Base-by-base conservation (phyloP, 2,888 invertebrate genomes). In the Amphipoea oculea region DNA sequence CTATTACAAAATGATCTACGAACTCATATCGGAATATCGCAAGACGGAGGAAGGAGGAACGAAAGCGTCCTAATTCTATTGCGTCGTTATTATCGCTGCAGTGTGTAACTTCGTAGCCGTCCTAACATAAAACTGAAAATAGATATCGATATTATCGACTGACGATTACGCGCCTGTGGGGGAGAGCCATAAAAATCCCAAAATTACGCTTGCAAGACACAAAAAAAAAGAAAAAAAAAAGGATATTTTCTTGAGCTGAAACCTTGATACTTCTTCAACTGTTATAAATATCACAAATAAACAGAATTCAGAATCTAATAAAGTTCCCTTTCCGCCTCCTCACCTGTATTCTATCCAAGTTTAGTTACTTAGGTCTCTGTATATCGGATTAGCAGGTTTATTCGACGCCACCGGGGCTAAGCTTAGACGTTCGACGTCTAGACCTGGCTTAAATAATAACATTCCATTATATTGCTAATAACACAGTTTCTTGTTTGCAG, bases 361-460 rank as follows among this genome's bases (percentile, higher is more conserved):
- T 79, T 54, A 81, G 70, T 76, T 70, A 82, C 78, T 78, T 69
- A 68, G 68, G 78, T 67, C 48, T 67, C 45, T 66, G 70, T 82
- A 48, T 71, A 88, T 88, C 75, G 73, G 84, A 84, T 88, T 91
- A 92, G 81, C 76, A 81, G 86, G 83, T 87, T 89, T 88, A 88
- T 79, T 86, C 78, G 76, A 84, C 86, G 87, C 84, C 85, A 79
- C 79, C 69, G 84, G 12, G 45, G 57, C 71, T 29, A 71, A 81
- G 80, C 88, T 82, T 78, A 86, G 77, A 79, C 65, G 88, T 86
- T 81, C n/a, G 65, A 60, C 71, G 68, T 80, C 91, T 90, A 90
- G 89, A 90, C 90, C 74, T 66, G 85, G 82, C 88, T 86, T 84
- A 91, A 88, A 88, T 84, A 89, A 86, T 84, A 82, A 85, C 78